A percentile compares a stretch with the other conserved stretches of the same genome.
phyloP scores from a whole-genome alignment of 2,113 vertebrate species.

The Mustelus asterias region DNA sequence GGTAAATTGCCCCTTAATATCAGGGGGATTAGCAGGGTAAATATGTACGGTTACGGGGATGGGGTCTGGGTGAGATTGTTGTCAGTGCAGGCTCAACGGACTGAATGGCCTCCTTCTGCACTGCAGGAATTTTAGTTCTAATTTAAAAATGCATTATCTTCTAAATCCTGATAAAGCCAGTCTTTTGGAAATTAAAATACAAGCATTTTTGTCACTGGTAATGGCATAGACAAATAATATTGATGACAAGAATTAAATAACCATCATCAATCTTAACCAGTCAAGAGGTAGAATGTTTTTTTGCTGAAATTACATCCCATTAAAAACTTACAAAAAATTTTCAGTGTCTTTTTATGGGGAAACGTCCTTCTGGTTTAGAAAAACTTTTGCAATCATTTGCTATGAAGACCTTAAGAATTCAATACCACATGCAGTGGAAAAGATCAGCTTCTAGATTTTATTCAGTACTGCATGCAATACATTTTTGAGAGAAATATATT shows the following conservation, averaged over 20 bases:
- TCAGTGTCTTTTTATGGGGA: neutral
- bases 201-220: neutral
- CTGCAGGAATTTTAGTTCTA: no score
- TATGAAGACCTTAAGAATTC: neutral
- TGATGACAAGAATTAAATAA: neutral
- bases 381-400: neutral
- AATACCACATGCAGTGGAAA: neutral
- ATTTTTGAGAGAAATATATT: no score
- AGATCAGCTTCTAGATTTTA: no score
- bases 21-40: no score
- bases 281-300: neutral
- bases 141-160: neutral
- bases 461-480: no score
- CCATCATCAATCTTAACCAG: neutral
- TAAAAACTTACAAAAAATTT: neutral
- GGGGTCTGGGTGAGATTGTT: no score
- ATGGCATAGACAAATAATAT: neutral
- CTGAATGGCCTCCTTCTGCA: no score
- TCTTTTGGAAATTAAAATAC: neutral
- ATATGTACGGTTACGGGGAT: no score
- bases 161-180: neutral
- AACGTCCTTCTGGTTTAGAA: neutral
- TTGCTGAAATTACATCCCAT: neutral
- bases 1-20: no score
- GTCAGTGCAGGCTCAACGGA: no score